phyloP scores from a whole-genome alignment of 2,797 vertebrate species.

The Protonibea diacanthus region DNA sequence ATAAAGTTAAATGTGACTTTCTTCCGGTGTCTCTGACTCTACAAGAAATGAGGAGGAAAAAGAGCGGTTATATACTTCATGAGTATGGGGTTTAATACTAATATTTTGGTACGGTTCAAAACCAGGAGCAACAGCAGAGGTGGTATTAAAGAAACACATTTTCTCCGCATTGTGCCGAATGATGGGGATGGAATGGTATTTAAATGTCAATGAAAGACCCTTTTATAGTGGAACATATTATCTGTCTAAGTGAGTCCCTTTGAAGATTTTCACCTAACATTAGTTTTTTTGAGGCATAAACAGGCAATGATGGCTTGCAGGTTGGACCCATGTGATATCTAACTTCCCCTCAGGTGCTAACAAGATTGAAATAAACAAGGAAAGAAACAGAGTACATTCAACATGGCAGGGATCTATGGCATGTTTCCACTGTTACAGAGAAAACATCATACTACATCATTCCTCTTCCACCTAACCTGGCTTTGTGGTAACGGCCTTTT shows the following conservation, averaged over 20 bases:
- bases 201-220: constrained; percentile 71
- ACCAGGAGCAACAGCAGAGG: constrained; percentile 35
- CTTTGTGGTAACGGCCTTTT: constrained; percentile 67
- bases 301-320: constrained; percentile 50
- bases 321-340: constrained; percentile 47
- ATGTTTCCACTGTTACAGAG: constrained; percentile 45
- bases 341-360: constrained; percentile 52
- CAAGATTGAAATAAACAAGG: constrained; percentile 29
- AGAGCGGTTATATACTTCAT: constrained; percentile 49
- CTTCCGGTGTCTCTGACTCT: constrained; percentile 56
- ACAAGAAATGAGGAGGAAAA: constrained; percentile 61
- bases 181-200: constrained; percentile 60
- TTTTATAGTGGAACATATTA: constrained; percentile 65
- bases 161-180: constrained; percentile 52
- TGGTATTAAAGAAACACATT: constrained; percentile 57
- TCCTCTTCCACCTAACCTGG: constrained; percentile 58
- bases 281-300: constrained; percentile 58
- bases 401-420: constrained; percentile 52
- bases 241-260: constrained; percentile 59
- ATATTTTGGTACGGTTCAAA: constrained; percentile 54
- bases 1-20: constrained; percentile 78
- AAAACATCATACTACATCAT: constrained; percentile 66
- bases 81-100: constrained; percentile 54
- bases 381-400: constrained; percentile 30
- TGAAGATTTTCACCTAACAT: constrained; percentile 62